Evolutionary conservation across 1,140 invertebrate species (phyloP).

Genomic region (Sarcophaga peregrina): DNA sequence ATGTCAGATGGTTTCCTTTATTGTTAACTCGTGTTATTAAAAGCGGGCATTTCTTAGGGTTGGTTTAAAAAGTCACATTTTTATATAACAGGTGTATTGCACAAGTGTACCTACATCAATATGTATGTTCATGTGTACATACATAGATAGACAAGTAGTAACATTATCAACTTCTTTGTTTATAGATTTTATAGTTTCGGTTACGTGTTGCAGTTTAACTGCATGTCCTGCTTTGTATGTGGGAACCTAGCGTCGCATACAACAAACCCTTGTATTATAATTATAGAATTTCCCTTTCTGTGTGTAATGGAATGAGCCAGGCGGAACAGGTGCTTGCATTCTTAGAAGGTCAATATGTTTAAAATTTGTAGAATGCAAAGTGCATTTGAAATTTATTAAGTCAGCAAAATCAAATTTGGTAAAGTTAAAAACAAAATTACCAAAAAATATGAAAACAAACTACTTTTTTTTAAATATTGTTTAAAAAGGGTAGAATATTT

Average conservation of each 20-base stretch:
- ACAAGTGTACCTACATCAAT: not conserved
- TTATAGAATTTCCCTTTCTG: not conserved
- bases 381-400: too few species aligned
- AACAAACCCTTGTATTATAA: not conserved
- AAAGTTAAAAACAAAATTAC: too few species aligned
- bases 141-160: not conserved
- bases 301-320: not conserved
- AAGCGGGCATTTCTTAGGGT: not conserved
- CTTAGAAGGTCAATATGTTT: not conserved
- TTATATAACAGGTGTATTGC: not conserved
- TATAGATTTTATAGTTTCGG: not conserved
- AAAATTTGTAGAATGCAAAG: too few species aligned
- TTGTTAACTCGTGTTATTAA: slow-evolving; percentile 19
- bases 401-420: too few species aligned
- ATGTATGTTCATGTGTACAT: not conserved
- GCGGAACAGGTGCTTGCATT: not conserved
- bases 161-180: not conserved
- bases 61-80: not conserved
- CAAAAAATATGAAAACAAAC: too few species aligned
- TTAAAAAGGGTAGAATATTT: too few species aligned
- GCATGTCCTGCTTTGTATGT: not conserved
- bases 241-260: not conserved
- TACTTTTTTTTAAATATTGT: too few species aligned
- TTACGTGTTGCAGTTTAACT: not conserved
- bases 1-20: slow-evolving; percentile 30